Base-by-base conservation (phyloP, 1,140 invertebrate species). In the Maconellicoccus hirsutus region DNA sequence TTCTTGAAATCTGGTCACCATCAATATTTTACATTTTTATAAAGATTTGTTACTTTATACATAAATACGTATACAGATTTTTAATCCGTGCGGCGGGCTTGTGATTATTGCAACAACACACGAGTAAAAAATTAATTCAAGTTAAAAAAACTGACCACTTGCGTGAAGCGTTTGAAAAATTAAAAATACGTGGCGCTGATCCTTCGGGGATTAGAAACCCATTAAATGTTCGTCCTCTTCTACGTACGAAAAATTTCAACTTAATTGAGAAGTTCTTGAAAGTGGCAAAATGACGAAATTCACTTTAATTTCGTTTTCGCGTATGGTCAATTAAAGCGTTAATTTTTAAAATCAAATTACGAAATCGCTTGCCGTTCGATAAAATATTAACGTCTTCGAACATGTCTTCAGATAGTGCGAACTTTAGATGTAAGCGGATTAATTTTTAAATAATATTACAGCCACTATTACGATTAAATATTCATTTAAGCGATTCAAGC, bases 331-430 rank as follows among this genome's bases (percentile, higher is more conserved):
- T 52, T 52, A 52, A 19, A 52, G 42, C n/a, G n/a, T 52, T 52
- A 52, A 52, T 52, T 52, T 52, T 52, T 52, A 52, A 52, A 52
- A 52, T 52, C 42, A 52, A 52, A 52, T 52, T 52, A 52, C 42
- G 12, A 52, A 52, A 52, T 52, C 42, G 42, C n/a, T 52, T 14
- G 42, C 6, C 42, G 16, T 16, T 14, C 10, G 42, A 52, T 52
- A 52, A 52, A 52, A 52, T 16, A 52, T 52, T 52, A 52, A 52
- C n/a, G n/a, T 19, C 10, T 19, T 16, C 42, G 12, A 19, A 52
- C 16, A 16, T 4, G 42, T 52, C n/a, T n/a, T n/a, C n/a, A 14
- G 6, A 3, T 52, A 16, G 42, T 8, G 42, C 42, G 6, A 52
- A 19, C 42, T 52, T 52, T 52, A 52, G n/a, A 52, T 14, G 10